phyloP scores from a whole-genome alignment of 2,797 vertebrate species.

The Tragelaphus eurycerus region DNA sequence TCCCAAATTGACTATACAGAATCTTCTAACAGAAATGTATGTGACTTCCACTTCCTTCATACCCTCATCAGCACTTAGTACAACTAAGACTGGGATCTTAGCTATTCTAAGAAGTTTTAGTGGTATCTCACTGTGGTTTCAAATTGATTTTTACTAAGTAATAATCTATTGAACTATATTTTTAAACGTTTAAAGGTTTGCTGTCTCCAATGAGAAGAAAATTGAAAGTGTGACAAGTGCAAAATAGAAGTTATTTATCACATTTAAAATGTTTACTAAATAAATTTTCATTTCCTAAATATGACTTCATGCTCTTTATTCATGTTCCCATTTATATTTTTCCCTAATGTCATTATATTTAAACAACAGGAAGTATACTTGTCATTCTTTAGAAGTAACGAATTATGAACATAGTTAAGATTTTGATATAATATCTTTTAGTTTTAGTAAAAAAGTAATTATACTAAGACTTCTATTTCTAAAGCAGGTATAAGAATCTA shows the following conservation, averaged over 20 bases:
- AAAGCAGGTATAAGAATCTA: not conserved
- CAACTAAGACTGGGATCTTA: not conserved
- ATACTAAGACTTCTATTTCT: not conserved
- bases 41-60: not conserved
- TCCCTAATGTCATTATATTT: not conserved
- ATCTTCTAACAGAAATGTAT: not conserved
- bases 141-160: not conserved
- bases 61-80: not conserved
- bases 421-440: not conserved
- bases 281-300: not conserved
- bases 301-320: not conserved
- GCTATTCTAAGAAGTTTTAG: not conserved
- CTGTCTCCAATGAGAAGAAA: not conserved
- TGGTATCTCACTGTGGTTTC: not conserved
- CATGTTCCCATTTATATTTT: not conserved
- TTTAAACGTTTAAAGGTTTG: not conserved
- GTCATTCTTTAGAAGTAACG: not conserved
- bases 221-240: not conserved
- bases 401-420: not conserved
- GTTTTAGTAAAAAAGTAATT: not conserved
- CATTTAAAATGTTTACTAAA: not conserved
- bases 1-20: not conserved
- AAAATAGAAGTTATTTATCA: not conserved
- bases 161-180: not conserved
- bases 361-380: not conserved